These are phyloP conservation scores for Aphrophora alni DNA, from an alignment of 2,888 invertebrate species.

Conservation along the genomic window DNA sequence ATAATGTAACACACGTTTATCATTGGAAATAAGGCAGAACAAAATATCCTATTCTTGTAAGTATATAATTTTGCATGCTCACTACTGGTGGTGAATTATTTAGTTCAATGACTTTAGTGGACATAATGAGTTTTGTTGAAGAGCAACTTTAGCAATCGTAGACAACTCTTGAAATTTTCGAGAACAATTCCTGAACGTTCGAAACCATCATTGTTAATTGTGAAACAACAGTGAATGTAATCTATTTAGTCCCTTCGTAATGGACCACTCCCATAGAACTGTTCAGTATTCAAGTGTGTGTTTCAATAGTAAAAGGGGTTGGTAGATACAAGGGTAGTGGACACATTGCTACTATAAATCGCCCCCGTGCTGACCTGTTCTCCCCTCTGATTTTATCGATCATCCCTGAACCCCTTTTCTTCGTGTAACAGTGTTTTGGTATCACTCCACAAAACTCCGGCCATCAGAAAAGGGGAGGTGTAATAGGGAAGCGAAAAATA, in stretches of 20 bases:
- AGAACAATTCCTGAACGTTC: not conserved
- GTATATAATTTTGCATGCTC: too few species aligned
- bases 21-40: too few species aligned
- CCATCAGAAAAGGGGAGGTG: conserved; percentile 2
- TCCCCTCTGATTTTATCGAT: conserved; percentile 6
- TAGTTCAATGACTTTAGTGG: too few species aligned
- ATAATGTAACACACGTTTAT: too few species aligned
- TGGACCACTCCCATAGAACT: not conserved
- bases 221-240: not conserved
- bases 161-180: not conserved
- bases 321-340: not conserved
- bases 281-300: conserved; percentile 2
- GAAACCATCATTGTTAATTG: not conserved
- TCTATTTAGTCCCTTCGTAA: not conserved
- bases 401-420: not conserved
- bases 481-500: conserved; percentile 1
- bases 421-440: conserved; percentile 9
- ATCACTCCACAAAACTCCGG: not conserved
- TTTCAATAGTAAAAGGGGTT: conserved; percentile 6
- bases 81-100: too few species aligned
- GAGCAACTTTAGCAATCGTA: not conserved
- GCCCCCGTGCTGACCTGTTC: conserved; percentile 6
- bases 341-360: conserved; percentile 9
- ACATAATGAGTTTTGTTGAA: too few species aligned
- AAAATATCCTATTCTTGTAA: too few species aligned